phyloP scores from a whole-genome alignment of 2,797 vertebrate species.

The Mionectes olivaceus region DNA sequence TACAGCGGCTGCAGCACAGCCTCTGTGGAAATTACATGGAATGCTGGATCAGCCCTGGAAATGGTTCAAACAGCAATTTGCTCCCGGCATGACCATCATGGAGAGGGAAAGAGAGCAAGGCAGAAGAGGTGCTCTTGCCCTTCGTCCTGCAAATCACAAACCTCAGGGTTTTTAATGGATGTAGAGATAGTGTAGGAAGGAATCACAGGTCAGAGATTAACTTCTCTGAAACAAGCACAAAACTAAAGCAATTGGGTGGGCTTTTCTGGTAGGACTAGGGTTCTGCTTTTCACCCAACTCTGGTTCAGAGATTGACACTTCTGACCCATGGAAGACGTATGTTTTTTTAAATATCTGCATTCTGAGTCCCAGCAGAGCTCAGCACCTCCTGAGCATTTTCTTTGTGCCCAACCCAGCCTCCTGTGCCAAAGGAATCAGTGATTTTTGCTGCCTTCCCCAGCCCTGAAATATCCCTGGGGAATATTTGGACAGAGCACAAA shows the following conservation, averaged over 20 bases:
- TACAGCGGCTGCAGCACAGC: neutral
- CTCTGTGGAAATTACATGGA: neutral
- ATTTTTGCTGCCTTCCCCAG: neutral
- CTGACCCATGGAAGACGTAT: neutral
- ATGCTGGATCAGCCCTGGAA: neutral
- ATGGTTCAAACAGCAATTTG: neutral
- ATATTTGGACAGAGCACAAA: neutral
- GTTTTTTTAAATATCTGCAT: neutral
- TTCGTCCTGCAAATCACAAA: neutral
- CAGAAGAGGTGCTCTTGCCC: neutral
- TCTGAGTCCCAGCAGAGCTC: neutral
- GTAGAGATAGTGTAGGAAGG: neutral
- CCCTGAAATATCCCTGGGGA: neutral
- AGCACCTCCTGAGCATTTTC: neutral
- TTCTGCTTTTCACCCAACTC: neutral
- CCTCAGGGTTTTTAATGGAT: neutral
- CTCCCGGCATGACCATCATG: fast-evolving
- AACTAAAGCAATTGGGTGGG: neutral
- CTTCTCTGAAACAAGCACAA: fast-evolving
- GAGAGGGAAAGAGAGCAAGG: neutral
- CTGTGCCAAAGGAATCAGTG: neutral
- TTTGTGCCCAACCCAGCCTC: neutral
- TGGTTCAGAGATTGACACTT: neutral
- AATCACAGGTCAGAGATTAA: neutral
- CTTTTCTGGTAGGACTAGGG: neutral